Base-by-base conservation (phyloP, 2,888 invertebrate species). In the Erannis defoliaria region DNA sequence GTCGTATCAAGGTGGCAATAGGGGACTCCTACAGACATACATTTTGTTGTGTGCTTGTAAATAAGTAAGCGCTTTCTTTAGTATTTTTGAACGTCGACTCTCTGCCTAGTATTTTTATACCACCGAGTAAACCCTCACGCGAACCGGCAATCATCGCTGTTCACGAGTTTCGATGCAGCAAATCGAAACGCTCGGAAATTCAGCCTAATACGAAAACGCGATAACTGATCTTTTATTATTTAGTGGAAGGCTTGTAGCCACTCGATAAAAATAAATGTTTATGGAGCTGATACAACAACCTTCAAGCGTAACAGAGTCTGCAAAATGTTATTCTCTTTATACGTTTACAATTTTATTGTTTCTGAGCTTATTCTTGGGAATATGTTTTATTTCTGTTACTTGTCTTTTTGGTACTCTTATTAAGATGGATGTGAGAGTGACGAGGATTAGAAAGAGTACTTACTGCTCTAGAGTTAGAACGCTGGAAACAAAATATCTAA, bases 71-170 rank as follows among this genome's bases (percentile, higher is more conserved):
- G n/a, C n/a, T 26, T 26, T 6, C 26, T 26, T 43, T 50, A 45
- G n/a, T 18, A 18, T 50, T 48, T 50, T 14, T 12, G 14, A 40
- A 23, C 18, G 46, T 9, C 43, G 10, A n/a, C 60, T 64, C 68
- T 55, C 51, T 26, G 48, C 40, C 57, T 61, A 59, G 59, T 61
- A 45, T 60, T 78, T 77, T 78, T 75, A 75, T 84, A 83, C 82
- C 79, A 77, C 72, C 68, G 71, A 74, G 76, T 71, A 82, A 75
- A 84, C 84, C 84, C 69, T 75, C 90, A 90, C 90, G 91, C 91
- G 82, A 91, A 85, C 85, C 55, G 63, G 88, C 80, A 86, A 91
- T 91, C 88, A 90, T 73, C 75, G 76, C 77, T 71, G 76, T 80
- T 82, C 79, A 81, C 79, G 78, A 82, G 78, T 77, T 74, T 72